A percentile compares a stretch with the other conserved stretches of the same genome.
Conservation (phyloP, 2,113 vertebrate species). For the Equus quagga region DNA sequence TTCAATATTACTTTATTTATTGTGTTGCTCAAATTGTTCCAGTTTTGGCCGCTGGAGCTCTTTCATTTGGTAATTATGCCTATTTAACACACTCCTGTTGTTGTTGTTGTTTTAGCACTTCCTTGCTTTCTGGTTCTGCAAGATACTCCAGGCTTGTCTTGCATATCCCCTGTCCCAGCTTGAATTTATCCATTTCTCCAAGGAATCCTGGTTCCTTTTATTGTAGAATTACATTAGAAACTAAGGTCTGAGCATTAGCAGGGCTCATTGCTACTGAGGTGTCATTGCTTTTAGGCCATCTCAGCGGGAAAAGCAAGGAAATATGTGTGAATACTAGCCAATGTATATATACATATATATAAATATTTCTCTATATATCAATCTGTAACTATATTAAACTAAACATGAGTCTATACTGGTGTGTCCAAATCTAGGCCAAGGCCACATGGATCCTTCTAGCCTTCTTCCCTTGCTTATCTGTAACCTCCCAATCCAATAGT, state of each 20-base stretch:
- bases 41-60: neutral
- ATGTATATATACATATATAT: neutral
- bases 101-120: neutral
- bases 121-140: neutral
- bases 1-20: neutral
- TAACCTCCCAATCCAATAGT: no score
- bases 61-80: neutral
- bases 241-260: neutral
- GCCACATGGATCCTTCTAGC: neutral
- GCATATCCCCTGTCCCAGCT: neutral
- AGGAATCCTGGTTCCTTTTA: neutral
- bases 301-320: neutral
- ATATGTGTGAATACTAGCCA: neutral
- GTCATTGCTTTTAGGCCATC: neutral
- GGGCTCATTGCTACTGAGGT: neutral
- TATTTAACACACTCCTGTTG: neutral
- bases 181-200: neutral
- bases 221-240: neutral
- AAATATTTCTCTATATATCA: neutral
- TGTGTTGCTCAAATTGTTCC: neutral
- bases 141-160: neutral
- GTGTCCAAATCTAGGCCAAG: neutral
- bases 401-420: neutral
- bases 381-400: neutral
- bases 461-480: neutral